These are phyloP conservation scores for Silurus glanis DNA, from an alignment of 2,113 vertebrate genomes.

Conservation along the genomic window DNA sequence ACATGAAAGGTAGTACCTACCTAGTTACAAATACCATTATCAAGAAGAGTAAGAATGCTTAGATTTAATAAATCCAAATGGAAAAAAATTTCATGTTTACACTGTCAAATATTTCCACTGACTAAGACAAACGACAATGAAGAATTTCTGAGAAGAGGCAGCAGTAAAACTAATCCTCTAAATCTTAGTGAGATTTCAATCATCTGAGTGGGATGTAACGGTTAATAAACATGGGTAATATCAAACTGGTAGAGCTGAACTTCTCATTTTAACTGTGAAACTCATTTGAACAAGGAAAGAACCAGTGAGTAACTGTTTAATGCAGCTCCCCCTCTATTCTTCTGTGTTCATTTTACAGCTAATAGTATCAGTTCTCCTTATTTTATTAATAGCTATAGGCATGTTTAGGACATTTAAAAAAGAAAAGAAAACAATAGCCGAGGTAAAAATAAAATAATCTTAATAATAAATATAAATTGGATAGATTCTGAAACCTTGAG, in stretches of 20 bases:
- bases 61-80: not conserved
- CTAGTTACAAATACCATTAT: not conserved
- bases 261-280: not conserved
- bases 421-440: not conserved
- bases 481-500: no score
- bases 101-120: not conserved
- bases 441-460: not conserved
- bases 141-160: not conserved
- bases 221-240: not conserved
- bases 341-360: not conserved
- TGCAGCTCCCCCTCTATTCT: not conserved
- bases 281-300: not conserved
- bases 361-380: not conserved
- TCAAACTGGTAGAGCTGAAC: not conserved
- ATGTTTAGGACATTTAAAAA: not conserved
- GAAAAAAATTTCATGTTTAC: not conserved
- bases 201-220: not conserved
- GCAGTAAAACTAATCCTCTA: not conserved
- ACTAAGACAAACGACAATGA: not conserved
- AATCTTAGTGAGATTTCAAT: not conserved
- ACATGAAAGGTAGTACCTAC: not conserved
- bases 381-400: not conserved
- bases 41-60: not conserved
- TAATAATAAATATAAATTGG: not conserved
- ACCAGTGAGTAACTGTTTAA: not conserved